Evolutionary conservation across 1,140 invertebrate genomes (phyloP), one percentile per base, ranked within the genome.

Genomic region (Drosophila kohkoa): DNA sequence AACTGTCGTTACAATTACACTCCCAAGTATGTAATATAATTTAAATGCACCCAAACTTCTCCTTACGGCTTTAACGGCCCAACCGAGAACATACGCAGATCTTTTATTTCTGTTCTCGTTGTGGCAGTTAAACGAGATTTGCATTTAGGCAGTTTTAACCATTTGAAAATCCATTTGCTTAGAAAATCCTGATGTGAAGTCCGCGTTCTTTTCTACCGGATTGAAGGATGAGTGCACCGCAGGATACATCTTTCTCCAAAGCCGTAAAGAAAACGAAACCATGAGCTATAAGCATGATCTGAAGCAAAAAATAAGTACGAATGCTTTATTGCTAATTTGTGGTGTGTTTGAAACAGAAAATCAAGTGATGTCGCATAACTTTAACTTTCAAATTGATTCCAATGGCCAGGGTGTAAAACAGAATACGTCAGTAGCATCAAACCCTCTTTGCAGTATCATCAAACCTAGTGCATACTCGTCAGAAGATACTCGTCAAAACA

Each of bases 131-230:
- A 32, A 7, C 5, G 6, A 7, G 32, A 32, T 32, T 7, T 8
- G 3, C 32, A 32, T 1, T 32, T 32, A 32, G 5, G 32, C 5
- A 2, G 7, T 7, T 32, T 8, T 32, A 32, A 32, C 6, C 5
- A 8, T 32, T 15, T 20, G 0, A 13, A 8, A n/a, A n/a, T n/a
- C n/a, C n/a, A n/a, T n/a, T 58, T 16, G 11, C 4, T 1, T 16
- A 73, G 70, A 58, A 55, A 45, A 65, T 43, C 30, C 58, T 1
- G 30, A 71, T 7, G 11, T 76, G 0, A 63, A 58, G 5, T 30
- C 68, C 3, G 30, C 65, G n/a, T 76, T 65, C 25, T 71, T 65
- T n/a, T 52, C 20, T 1, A 49, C 48, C 10, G 11, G 59, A 43
- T 8, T 38, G 0, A 7, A 1, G 3, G 32, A 64, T 11, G 20